Conservation (phyloP, 2,797 vertebrate genomes). For the Orientallactaga sibirica region DNA sequence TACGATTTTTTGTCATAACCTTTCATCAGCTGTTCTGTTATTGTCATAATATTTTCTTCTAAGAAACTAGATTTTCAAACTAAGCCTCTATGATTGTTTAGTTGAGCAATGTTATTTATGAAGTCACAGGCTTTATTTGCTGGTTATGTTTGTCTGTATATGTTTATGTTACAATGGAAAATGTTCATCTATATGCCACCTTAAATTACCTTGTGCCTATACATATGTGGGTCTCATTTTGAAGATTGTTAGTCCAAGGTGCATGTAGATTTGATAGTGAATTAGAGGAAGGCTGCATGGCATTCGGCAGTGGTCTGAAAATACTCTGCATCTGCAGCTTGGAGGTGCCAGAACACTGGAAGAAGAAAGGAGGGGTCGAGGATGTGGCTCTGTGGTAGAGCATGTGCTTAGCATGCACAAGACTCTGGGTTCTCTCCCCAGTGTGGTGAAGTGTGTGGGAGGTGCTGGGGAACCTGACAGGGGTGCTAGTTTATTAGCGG, state of each 20-base stretch:
- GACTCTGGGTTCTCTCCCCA: background rate
- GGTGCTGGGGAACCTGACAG: no score
- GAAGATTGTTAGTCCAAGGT: background rate
- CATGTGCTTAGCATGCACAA: background rate
- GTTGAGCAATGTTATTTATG: background rate
- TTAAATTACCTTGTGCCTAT: background rate
- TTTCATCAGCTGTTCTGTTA: background rate
- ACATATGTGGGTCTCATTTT: background rate
- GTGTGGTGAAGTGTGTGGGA: fast-evolving
- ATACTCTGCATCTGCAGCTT: background rate
- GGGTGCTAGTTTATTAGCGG: background rate
- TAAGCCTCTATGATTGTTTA: background rate
- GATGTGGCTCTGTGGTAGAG: background rate
- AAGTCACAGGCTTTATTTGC: constrained; percentile 23
- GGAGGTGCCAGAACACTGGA: background rate
- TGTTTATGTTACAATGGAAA: background rate
- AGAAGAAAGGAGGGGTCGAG: background rate
- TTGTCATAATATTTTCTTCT: background rate
- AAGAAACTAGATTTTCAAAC: constrained; percentile 7
- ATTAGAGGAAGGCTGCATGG: background rate
- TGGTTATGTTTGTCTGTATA: background rate
- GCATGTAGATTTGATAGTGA: background rate
- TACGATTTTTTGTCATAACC: constrained; percentile 3
- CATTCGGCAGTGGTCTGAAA: background rate
- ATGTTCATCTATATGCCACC: fast-evolving